phyloP scores from a whole-genome alignment of 1,140 invertebrate species.

The Bombus terrestris region DNA sequence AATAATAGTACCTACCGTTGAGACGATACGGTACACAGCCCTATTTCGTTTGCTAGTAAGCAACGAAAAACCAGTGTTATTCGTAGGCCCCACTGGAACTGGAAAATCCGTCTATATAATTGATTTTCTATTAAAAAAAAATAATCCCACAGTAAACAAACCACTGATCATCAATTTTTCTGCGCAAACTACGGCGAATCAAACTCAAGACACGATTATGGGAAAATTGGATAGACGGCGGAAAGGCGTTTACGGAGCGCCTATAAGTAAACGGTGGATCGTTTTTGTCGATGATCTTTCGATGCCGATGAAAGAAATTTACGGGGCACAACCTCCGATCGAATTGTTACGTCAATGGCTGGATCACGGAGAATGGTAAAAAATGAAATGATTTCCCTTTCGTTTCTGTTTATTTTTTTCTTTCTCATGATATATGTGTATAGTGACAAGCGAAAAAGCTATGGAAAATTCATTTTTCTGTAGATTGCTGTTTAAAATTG shows the following conservation, averaged over 20 bases:
- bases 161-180: conserved; percentile 96
- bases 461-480: background rate
- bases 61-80: conserved; percentile 91
- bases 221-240: conserved; percentile 95
- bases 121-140: conserved; percentile 93
- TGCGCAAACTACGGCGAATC: conserved; percentile 95
- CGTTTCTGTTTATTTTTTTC: background rate
- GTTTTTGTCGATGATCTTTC: conserved; percentile 98
- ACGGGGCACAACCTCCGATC: conserved; percentile 96
- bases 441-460: background rate
- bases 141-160: conserved; percentile 91
- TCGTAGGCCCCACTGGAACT: conserved; percentile 96
- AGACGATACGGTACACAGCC: conserved; percentile 92
- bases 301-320: conserved; percentile 93
- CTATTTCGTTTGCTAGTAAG: conserved; percentile 90
- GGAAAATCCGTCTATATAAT: conserved; percentile 94
- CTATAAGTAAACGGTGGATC: conserved; percentile 93
- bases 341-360: conserved; percentile 95
- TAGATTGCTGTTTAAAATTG: background rate
- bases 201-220: conserved; percentile 98
- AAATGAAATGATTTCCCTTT: background rate
- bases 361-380: conserved; percentile 93
- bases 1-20: conserved; percentile 95
- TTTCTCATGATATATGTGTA: background rate
- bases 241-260: conserved; percentile 97